phyloP scores from a whole-genome alignment of 2,888 invertebrate genomes.

The Epistrophe eligans region DNA sequence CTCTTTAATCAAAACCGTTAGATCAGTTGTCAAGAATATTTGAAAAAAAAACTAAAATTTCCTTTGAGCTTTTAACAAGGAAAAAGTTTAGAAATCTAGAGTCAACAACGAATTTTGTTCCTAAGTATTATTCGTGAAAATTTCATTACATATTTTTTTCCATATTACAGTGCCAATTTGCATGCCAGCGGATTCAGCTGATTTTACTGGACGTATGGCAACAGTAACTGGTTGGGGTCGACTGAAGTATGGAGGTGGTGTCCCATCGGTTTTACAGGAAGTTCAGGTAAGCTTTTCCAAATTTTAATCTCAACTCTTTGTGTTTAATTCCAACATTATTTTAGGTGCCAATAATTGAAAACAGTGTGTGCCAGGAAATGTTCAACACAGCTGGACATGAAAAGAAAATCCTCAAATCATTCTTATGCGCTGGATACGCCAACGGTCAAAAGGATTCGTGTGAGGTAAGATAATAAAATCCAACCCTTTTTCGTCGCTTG shows the following conservation, averaged over 20 bases:
- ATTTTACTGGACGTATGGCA: conserved; percentile 93
- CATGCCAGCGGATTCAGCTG: conserved; percentile 91
- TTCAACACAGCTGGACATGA: conserved; percentile 95
- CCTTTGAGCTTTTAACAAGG: no score
- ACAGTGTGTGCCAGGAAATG: conserved; percentile 96
- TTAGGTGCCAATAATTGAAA: conserved; percentile 95
- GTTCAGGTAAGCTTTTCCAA: conserved; percentile 86
- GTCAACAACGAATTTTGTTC: no score
- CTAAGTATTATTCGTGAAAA: no score
- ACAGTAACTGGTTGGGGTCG: conserved; percentile 97
- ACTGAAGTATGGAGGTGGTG: conserved; percentile 94
- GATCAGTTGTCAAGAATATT: no score
- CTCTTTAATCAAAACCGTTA: no score
- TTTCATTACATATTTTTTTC: background rate
- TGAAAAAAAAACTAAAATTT: no score
- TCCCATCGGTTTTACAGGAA: conserved; percentile 95
- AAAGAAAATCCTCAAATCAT: conserved; percentile 93
- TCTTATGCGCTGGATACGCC: conserved; percentile 96
- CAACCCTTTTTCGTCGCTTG: background rate
- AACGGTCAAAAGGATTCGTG: conserved; percentile 96
- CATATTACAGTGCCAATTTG: conserved; percentile 92
- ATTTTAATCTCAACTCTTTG: background rate
- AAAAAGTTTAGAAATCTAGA: no score
- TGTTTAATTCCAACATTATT: background rate
- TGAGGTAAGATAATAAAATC: conserved; percentile 87